A percentile compares a stretch with the other conserved stretches of the same genome.
These are phyloP conservation scores for Thunnus maccoyii DNA, from an alignment of 2,113 vertebrate species.

Conservation along the genomic window DNA sequence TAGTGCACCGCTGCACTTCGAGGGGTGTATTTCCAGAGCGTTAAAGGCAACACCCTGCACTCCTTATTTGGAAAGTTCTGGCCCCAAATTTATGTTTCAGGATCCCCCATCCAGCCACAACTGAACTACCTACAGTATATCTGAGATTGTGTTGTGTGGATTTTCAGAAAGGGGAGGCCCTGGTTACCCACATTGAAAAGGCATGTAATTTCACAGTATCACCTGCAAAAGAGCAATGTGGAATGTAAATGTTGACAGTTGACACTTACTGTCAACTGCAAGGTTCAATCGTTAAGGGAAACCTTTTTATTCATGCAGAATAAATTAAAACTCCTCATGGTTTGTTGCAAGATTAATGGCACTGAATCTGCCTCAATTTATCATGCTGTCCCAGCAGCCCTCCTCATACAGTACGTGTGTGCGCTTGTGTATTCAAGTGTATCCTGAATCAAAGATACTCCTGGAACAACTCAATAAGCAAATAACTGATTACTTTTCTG, in stretches of 20 bases:
- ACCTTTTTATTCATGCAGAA: constrained; percentile 55
- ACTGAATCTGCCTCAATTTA: constrained; percentile 45
- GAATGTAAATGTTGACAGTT: constrained; percentile 25
- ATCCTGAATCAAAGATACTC: constrained; percentile 56
- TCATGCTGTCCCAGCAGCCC: constrained; percentile 42
- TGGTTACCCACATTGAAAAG: background rate
- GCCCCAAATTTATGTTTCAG: no score
- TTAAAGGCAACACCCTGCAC: no score
- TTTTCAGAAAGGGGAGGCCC: background rate
- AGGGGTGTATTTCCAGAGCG: no score
- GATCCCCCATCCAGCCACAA: background rate
- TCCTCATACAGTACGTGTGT: constrained; percentile 9
- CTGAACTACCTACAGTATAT: background rate
- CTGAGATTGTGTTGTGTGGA: background rate
- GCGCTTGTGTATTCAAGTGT: constrained; percentile 40
- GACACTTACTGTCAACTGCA: constrained; percentile 9
- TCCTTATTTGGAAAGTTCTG: no score
- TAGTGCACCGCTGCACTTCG: no score
- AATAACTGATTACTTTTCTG: constrained; percentile 58
- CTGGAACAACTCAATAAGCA: constrained; percentile 51
- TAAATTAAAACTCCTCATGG: constrained; percentile 50
- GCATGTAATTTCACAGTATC: constrained; percentile 7
- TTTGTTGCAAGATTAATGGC: constrained; percentile 67
- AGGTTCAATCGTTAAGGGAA: background rate
- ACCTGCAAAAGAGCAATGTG: constrained; percentile 27